These are phyloP conservation scores for Aspidapion aeneum DNA, from an alignment of 2,888 invertebrate species.

Conservation along the genomic window DNA sequence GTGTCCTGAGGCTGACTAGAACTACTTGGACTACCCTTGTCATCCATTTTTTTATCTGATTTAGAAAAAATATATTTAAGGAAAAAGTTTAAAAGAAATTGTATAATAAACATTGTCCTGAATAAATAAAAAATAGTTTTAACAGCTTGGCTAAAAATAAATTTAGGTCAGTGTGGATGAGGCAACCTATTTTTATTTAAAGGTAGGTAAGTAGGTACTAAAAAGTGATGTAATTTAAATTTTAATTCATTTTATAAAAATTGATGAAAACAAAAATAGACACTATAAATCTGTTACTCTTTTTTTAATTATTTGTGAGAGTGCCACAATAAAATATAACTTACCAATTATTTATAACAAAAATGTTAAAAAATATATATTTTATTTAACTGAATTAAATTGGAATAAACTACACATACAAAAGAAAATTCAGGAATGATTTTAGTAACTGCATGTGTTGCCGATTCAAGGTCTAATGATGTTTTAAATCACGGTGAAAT, in stretches of 20 bases:
- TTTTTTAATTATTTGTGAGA: no score
- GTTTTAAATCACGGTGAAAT: neutral
- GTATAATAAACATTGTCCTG: neutral
- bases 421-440: neutral
- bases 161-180: no score
- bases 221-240: no score
- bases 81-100: no score
- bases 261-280: no score
- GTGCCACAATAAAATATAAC: no score
- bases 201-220: no score
- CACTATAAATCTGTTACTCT: no score
- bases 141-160: neutral
- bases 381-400: neutral
- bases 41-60: neutral
- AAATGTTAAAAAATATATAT: neutral
- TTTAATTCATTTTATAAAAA: no score
- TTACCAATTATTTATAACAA: neutral
- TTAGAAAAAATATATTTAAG: neutral
- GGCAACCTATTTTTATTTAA: no score
- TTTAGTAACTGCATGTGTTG: neutral
- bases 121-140: neutral
- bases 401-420: neutral
- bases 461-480: neutral
- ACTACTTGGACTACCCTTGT: neutral
- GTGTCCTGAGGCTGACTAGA: conserved; percentile 22